A percentile compares a stretch with the other conserved stretches of the same genome.
These are phyloP conservation scores for Edolisoma coerulescens DNA, from an alignment of 2,113 vertebrate genomes.

Conservation along the genomic window DNA sequence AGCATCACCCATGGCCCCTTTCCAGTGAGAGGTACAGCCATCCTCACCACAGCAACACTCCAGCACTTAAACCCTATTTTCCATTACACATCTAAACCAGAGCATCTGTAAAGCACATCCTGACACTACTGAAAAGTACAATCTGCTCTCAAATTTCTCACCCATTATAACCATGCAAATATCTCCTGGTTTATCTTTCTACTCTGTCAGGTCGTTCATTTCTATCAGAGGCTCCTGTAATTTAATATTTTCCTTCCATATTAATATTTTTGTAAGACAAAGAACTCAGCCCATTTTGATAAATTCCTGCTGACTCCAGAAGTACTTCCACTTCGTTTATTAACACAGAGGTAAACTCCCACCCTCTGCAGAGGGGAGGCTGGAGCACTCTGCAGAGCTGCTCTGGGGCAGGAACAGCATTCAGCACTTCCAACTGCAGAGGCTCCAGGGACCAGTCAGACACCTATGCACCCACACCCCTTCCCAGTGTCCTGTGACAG, in stretches of 20 bases:
- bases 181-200: background rate
- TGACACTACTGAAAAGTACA: background rate
- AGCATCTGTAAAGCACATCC: background rate
- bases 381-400: background rate
- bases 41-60: background rate
- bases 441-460: background rate
- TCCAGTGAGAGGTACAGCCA: background rate
- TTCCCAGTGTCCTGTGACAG: background rate
- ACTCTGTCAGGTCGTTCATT: background rate
- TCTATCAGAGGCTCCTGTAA: background rate
- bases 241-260: background rate
- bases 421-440: fast-evolving
- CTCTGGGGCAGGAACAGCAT: fast-evolving
- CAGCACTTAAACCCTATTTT: background rate
- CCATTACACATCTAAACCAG: background rate
- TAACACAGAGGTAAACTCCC: background rate
- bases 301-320: background rate
- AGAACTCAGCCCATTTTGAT: background rate
- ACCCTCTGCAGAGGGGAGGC: background rate
- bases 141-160: background rate
- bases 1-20: background rate
- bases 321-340: background rate
- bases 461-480: background rate
- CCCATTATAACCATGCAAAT: background rate
- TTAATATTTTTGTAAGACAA: background rate